A percentile compares a stretch with the other conserved stretches of the same genome.
These are phyloP conservation scores for Rana temporaria DNA, from an alignment of 2,113 vertebrate species.

Conservation along the genomic window DNA sequence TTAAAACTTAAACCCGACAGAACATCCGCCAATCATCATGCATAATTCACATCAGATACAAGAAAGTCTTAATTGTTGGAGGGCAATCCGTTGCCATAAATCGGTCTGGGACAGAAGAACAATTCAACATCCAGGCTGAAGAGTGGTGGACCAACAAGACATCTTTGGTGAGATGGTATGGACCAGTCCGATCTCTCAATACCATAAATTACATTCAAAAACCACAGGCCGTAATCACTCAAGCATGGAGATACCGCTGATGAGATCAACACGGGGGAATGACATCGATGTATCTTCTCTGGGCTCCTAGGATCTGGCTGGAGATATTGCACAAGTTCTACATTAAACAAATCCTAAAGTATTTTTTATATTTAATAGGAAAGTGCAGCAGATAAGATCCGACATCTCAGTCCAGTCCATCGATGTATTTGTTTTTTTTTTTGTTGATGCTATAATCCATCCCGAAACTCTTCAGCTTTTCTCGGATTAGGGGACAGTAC, in stretches of 20 bases:
- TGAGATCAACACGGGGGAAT: background rate
- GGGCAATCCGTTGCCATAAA: background rate
- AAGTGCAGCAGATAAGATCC: background rate
- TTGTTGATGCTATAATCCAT: too few species aligned
- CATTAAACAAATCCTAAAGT: background rate
- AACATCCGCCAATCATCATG: conserved; percentile 41
- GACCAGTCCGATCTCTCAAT: background rate
- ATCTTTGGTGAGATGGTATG: conserved; percentile 49
- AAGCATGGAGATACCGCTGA: background rate
- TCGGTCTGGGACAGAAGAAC: background rate
- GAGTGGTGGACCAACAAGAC: background rate
- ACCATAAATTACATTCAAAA: background rate
- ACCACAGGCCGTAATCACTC: background rate
- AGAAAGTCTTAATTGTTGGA: background rate
- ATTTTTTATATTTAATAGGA: background rate
- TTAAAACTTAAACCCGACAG: conserved; percentile 18
- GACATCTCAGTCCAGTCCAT: background rate
- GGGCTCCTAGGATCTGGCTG: background rate
- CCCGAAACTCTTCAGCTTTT: too few species aligned
- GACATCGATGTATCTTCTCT: background rate
- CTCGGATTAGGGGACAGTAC: background rate
- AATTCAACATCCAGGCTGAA: conserved; percentile 11
- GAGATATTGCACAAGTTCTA: background rate
- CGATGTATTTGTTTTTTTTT: background rate
- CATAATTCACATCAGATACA: conserved; percentile 56